phyloP scores from a whole-genome alignment of 30 jellyfish, hydroid and myxozoan genomes.

The Aurelia aurita complex sp. Pacific region DNA sequence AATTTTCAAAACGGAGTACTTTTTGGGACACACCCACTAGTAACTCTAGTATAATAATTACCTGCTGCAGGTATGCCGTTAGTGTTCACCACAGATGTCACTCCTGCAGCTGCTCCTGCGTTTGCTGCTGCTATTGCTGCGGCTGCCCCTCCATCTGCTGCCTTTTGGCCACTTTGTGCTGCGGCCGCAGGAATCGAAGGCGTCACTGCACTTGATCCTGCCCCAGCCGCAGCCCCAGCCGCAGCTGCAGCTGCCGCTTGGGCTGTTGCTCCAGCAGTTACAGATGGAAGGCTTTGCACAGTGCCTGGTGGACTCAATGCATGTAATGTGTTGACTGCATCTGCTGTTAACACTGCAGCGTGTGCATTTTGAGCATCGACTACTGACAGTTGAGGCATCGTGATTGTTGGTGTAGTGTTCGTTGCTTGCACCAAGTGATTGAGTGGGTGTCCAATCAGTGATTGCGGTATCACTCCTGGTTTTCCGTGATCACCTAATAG shows the following conservation, averaged over 20 bases:
- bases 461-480: conserved; percentile 26
- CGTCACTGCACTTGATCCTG: not conserved
- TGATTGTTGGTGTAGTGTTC: conserved; percentile 24
- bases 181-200: conserved; percentile 7
- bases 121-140: not conserved
- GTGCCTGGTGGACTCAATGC: no score
- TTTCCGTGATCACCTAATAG: conserved; percentile 28
- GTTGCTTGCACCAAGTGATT: not conserved
- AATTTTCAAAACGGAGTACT: no score
- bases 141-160: not conserved
- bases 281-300: no score
- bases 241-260: conserved; percentile 1
- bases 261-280: no score
- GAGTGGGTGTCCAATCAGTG: conserved; percentile 25
- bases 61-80: not conserved
- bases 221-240: not conserved
- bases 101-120: not conserved
- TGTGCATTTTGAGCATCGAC: conserved; percentile 26
- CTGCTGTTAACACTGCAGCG: conserved; percentile 23
- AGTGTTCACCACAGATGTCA: not conserved
- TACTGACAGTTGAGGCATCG: not conserved
- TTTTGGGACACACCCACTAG: no score
- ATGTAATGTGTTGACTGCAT: conserved; percentile 19
- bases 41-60: no score
- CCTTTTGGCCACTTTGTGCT: not conserved